Conservation (phyloP, 2,888 invertebrate genomes). For the Rhimphoctona megacephalus region DNA sequence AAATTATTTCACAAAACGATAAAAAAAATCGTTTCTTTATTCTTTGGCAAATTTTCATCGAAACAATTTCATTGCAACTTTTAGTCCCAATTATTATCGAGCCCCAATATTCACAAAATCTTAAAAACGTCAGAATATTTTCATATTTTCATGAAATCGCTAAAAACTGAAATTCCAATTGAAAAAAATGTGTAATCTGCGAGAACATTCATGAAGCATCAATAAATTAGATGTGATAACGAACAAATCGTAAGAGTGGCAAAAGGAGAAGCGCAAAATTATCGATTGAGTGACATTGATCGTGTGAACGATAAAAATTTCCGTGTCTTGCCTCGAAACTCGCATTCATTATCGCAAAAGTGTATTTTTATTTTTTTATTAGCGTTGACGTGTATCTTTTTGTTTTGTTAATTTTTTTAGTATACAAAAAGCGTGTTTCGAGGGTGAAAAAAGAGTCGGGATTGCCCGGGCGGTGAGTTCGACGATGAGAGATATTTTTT, state of each 20-base stretch:
- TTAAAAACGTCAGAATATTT: background rate
- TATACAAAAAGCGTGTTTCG: background rate
- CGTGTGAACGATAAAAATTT: background rate
- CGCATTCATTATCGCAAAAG: background rate
- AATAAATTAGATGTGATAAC: constrained; percentile 68
- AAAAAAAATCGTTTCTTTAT: background rate
- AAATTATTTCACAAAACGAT: background rate
- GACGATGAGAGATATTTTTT: background rate
- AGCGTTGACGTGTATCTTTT: background rate
- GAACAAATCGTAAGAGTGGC: constrained; percentile 58
- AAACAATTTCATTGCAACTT: background rate
- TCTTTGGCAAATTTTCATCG: background rate
- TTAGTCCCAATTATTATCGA: background rate
- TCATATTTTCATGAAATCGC: background rate
- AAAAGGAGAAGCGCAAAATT: background rate
- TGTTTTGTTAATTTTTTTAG: background rate
- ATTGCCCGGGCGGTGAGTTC: background rate
- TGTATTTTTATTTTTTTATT: constrained; percentile 8
- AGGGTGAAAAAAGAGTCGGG: background rate
- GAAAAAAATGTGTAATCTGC: background rate
- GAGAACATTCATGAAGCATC: background rate
- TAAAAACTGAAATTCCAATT: background rate
- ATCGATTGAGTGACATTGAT: background rate
- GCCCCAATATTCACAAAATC: background rate
- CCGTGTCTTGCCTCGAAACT: background rate